A percentile compares a stretch with the other conserved stretches of the same genome.
phyloP scores from a whole-genome alignment of 2,113 vertebrate genomes.

The Toxotes jaculatrix region DNA sequence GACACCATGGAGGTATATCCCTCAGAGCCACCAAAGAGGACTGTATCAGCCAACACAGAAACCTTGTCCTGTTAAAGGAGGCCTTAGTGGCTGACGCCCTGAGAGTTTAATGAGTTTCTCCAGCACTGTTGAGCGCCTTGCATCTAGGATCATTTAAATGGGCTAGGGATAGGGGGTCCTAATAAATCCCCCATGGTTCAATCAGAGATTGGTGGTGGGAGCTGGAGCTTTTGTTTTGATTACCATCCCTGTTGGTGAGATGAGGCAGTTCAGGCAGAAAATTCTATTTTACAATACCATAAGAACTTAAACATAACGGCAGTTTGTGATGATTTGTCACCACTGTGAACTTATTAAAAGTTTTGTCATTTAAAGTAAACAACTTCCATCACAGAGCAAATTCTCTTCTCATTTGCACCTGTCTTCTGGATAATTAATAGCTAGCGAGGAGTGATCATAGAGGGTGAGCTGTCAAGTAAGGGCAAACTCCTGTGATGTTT shows the following conservation, averaged over 20 bases:
- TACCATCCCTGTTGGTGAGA: constrained; percentile 85
- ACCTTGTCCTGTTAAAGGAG: constrained; percentile 71
- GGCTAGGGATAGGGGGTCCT: constrained; percentile 80
- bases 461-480: constrained; percentile 61
- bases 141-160: constrained; percentile 83
- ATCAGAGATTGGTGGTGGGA: constrained; percentile 80
- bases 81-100: constrained; percentile 77
- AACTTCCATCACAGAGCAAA: constrained; percentile 58
- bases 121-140: constrained; percentile 75
- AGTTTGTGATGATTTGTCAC: constrained; percentile 76
- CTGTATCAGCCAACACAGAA: constrained; percentile 67
- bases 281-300: constrained; percentile 82
- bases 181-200: constrained; percentile 85
- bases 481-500: constrained; percentile 56
- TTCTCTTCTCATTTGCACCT: constrained; percentile 58
- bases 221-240: constrained; percentile 84
- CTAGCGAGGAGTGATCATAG: constrained; percentile 46
- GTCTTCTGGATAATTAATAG: constrained; percentile 69
- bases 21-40: constrained; percentile 51
- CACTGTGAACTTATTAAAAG: constrained; percentile 82
- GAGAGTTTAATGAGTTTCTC: constrained; percentile 86
- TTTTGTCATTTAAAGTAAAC: constrained; percentile 77
- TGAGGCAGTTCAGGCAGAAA: constrained; percentile 84
- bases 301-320: constrained; percentile 78
- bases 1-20: constrained; percentile 59